Conservation (phyloP, 2,888 invertebrate species). For the Cartodere bifasciata region DNA sequence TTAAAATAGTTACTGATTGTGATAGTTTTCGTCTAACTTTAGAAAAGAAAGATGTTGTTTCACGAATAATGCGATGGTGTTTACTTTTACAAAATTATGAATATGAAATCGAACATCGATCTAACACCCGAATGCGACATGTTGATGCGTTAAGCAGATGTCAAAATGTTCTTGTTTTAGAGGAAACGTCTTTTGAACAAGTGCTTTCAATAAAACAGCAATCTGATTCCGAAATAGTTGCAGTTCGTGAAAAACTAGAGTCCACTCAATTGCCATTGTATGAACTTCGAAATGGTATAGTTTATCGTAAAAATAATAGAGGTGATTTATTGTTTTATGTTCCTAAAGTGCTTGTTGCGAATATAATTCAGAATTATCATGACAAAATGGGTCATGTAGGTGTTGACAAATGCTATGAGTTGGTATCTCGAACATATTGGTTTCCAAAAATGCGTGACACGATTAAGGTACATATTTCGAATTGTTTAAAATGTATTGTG, state of each 20-base stretch:
- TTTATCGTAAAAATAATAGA: slow-evolving; percentile 15
- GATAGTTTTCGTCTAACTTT: slow-evolving; percentile 20
- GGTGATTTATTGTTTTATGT: slow-evolving; percentile 14
- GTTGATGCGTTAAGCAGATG: slow-evolving; percentile 22
- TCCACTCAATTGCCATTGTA: slow-evolving; percentile 10
- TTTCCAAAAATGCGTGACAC: slow-evolving; percentile 21
- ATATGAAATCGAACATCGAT: slow-evolving; percentile 16
- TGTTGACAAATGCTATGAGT: slow-evolving; percentile 19
- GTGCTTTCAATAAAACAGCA: slow-evolving; percentile 15
- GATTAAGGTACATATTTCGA: slow-evolving; percentile 16
- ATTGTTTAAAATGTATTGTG: slow-evolving; percentile 22
- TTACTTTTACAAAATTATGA: slow-evolving; percentile 17
- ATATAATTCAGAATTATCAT: slow-evolving; percentile 10
- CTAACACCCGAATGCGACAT: slow-evolving; percentile 19
- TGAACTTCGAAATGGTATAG: slow-evolving; percentile 17
- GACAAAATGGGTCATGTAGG: slow-evolving; percentile 23
- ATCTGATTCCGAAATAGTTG: slow-evolving; percentile 15
- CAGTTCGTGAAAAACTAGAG: slow-evolving; percentile 15
- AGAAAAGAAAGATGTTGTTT: slow-evolving; percentile 22
- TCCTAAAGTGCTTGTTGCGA: slow-evolving; percentile 15
- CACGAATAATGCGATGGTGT: slow-evolving; percentile 22
- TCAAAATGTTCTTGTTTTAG: slow-evolving; percentile 16
- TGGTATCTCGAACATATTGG: slow-evolving; percentile 20
- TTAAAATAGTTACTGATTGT: slow-evolving; percentile 23
- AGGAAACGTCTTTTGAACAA: slow-evolving; percentile 17